Evolutionary conservation across 2,797 vertebrate genomes (phyloP), one percentile per base, ranked within the genome.

Genomic region (Remorina albescens): DNA sequence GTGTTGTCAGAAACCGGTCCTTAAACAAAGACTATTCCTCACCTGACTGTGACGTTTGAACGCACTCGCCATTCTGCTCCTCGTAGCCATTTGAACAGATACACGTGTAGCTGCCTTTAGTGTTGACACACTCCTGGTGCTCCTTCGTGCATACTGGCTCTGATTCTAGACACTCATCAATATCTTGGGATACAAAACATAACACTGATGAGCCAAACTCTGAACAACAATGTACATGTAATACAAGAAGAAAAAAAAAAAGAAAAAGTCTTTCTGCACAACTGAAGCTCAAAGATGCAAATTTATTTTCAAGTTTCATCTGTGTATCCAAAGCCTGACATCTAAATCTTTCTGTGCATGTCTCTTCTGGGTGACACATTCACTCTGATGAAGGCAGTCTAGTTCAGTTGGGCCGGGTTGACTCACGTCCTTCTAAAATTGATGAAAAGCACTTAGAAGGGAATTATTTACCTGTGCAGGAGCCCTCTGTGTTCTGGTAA

Each of bases 91-190:
- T 84, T 0, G 86, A 77, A 71, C 97, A 99, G 37, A 92, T 74
- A 55, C 98, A 99, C 50, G 82, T 83, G 54, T 94, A 97, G 85
- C 96, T 95, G 54, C 97, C 97, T 0, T 91, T 83, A 0, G 81
- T 96, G 86, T 98, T 99, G 70, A 96, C 63, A 75, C 97, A 99
- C 80, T 95, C 86, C 76, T 96, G 94, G 26, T 96, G 88, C 32
- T 94, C 91, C 71, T 91, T 79, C 0, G 32, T 7, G 51, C 97
- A 99, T 0, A 80, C 78, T 0, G 87, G 53, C 15, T 95, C 96
- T 0, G 90, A 47, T 63, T 88, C 90, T 0, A 88, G 90, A 78
- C 97, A 99, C 84, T 99, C 98, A 19, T 99, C 93, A 1, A 96
- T 23, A 67, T 99, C 97, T 67, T 98, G 84, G 13, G 64, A 80